Conservation (phyloP, 2,797 vertebrate species). For the Coluber constrictor region DNA sequence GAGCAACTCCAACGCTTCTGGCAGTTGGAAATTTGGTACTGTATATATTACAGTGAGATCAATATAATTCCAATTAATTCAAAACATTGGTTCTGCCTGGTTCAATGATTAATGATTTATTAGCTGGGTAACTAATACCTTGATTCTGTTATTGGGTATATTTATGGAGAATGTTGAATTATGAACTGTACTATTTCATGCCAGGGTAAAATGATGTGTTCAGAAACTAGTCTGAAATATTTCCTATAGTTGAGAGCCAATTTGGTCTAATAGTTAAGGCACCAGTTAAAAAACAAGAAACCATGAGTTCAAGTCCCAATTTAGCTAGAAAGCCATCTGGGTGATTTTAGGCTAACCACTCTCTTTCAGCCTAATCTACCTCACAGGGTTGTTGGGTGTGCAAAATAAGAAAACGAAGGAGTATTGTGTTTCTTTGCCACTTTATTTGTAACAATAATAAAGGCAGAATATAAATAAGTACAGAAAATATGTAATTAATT, state of each 20-base stretch:
- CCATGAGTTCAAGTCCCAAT: no score
- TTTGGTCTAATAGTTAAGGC: no score
- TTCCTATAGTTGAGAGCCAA: background rate
- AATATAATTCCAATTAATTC: background rate
- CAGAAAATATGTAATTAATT: background rate
- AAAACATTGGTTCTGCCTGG: background rate
- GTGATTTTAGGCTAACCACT: no score
- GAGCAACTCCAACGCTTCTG: background rate
- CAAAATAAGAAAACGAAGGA: no score
- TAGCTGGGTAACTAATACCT: background rate
- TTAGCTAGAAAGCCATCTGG: no score
- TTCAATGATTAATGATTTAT: background rate
- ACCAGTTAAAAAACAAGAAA: no score
- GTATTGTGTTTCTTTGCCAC: no score
- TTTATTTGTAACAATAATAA: no score
- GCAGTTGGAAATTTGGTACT: background rate
- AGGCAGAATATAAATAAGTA: no score
- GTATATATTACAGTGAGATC: background rate
- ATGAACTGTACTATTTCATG: background rate
- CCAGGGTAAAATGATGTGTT: background rate
- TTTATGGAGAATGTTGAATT: background rate
- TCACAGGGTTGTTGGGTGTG: no score
- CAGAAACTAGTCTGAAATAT: background rate
- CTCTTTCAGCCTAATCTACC: no score
- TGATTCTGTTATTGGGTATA: background rate